Base-by-base conservation (phyloP, 2,888 invertebrate genomes). In the Sarcophaga subvicina region DNA sequence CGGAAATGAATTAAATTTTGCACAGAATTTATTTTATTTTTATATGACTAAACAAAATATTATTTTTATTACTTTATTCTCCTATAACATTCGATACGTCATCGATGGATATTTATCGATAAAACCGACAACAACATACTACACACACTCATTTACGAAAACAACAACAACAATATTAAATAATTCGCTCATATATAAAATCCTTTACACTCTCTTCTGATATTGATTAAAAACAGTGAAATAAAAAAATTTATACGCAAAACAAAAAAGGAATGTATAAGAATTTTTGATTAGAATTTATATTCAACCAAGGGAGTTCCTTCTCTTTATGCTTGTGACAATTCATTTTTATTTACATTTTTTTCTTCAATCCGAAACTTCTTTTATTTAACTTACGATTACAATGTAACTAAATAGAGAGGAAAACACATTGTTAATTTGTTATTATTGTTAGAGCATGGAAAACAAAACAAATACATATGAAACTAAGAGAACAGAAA, bases 381-480 rank as follows among this genome's bases (percentile, higher is more conserved):
- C 37, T 70, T 64, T 81, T 69, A 17, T 54, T 54, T 54, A 54
- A 54, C 12, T 20, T 45, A 17, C 45, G 4, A 73, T 70, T 59
- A 75, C 73, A 83, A 62, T 80, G 79, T 75, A 64, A 79, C 47
- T 20, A 67, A 63, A 66, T n/a, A 67, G 49, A 78, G 63, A 71
- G 77, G 60, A 67, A 60, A 67, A 67, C 62, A 37, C 37, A 37
- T 37, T 54, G 12, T 17, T 54, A 54, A 54, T 54, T 54, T 54
- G 54, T 54, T 54, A 5, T 54, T 54, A 17, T 54, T 17, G 17
- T 14, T 54, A 67, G 80, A 72, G 37, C 77, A 83, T 77, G 73
- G 80, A 83, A 86, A 86, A 83, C 80, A 86, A 86, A 80, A 72
- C 37, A 37, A 37, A 37, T 37, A 37, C 37, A 37, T 37, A 37